A percentile compares a stretch with the other conserved stretches of the same genome.
Evolutionary conservation across 2,797 vertebrate genomes (phyloP).

Genomic region (Neosilurus mollespiculum): DNA sequence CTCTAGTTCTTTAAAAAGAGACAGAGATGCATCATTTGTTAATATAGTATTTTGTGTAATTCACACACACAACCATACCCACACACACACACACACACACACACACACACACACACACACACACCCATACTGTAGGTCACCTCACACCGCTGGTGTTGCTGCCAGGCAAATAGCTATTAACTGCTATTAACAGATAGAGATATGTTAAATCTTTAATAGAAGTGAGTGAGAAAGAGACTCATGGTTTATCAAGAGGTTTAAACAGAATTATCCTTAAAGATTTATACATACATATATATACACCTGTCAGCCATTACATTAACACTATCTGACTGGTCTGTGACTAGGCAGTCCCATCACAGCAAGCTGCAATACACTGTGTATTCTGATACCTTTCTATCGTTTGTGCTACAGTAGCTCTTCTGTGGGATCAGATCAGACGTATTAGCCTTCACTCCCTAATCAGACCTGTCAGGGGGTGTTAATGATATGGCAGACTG

Average conservation of each 20-base stretch:
- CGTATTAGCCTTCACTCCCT: too few species aligned
- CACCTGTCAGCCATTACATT: too few species aligned
- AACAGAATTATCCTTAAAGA: not conserved
- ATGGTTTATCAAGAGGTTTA: slow-evolving; percentile 37
- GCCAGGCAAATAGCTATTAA: slow-evolving; percentile 28
- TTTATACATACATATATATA: too few species aligned
- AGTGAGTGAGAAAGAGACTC: slow-evolving; percentile 17
- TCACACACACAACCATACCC: not conserved
- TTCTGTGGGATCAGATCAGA: too few species aligned
- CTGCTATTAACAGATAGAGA: slow-evolving; percentile 9
- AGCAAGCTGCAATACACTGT: too few species aligned
- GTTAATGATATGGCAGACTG: too few species aligned
- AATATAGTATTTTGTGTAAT: too few species aligned
- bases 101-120: not conserved
- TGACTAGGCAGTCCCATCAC: too few species aligned
- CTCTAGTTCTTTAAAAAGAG: slow-evolving; percentile 1
- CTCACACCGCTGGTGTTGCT: slow-evolving; percentile 20
- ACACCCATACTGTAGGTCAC: not conserved
- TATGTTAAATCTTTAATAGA: not conserved
- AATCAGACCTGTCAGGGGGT: too few species aligned
- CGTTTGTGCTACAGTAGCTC: too few species aligned
- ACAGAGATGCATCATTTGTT: not conserved
- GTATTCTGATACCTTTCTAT: too few species aligned
- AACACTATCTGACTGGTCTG: too few species aligned
- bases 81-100: not conserved